phyloP scores from a whole-genome alignment of 1,140 invertebrate genomes.

The Amphibalanus amphitrite region DNA sequence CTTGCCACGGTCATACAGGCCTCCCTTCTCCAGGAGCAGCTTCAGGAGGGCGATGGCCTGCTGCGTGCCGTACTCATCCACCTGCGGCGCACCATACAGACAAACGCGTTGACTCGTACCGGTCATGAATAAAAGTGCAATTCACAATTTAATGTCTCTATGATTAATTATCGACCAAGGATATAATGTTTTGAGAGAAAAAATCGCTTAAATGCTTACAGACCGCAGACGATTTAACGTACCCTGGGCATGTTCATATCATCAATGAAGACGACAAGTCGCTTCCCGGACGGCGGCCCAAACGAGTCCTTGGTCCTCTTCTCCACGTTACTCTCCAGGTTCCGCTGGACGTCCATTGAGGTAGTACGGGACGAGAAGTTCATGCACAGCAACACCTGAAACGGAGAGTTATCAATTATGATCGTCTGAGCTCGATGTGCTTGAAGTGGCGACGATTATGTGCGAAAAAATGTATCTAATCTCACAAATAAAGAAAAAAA shows the following conservation, averaged over 20 bases:
- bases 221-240: too few species aligned
- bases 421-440: too few species aligned
- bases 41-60: constrained; percentile 81
- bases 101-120: background rate
- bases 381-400: constrained; percentile 30
- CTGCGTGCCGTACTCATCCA: constrained; percentile 71
- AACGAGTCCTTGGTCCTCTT: constrained; percentile 76
- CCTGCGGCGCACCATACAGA: constrained; percentile 22
- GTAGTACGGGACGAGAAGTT: constrained; percentile 82
- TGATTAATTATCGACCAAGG: too few species aligned
- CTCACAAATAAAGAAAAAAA: too few species aligned
- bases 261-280: constrained; percentile 72
- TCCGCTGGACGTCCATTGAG: constrained; percentile 69
- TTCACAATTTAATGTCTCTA: too few species aligned
- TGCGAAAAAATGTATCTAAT: too few species aligned
- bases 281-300: constrained; percentile 69
- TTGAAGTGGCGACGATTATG: too few species aligned
- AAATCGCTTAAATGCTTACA: too few species aligned
- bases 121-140: too few species aligned
- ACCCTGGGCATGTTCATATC: constrained; percentile 88
- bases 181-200: too few species aligned
- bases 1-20: constrained; percentile 73
- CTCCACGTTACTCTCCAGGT: constrained; percentile 65
- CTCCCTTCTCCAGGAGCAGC: constrained; percentile 61
- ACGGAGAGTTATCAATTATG: too few species aligned